Evolutionary conservation across 2,888 invertebrate species (phyloP).

Genomic region (Aspidiotus destructor): DNA sequence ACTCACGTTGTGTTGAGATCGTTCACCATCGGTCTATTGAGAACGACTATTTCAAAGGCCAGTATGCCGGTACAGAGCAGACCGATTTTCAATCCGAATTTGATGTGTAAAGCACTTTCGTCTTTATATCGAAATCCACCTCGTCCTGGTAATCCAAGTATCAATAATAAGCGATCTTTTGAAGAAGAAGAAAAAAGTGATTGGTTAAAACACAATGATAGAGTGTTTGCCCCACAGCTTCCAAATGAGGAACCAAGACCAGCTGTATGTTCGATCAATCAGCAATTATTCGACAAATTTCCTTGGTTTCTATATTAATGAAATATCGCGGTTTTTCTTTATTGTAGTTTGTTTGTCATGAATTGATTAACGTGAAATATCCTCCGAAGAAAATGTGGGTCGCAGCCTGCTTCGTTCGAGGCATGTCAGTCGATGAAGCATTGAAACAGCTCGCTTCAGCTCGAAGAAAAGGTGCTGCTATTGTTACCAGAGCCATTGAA

Average conservation of each 20-base stretch:
- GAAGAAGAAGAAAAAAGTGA: neutral
- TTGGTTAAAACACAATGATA: constrained; percentile 52
- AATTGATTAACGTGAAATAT: constrained; percentile 74
- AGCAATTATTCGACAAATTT: neutral
- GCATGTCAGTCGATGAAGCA: constrained; percentile 90
- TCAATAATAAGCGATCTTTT: too few relatives aligned
- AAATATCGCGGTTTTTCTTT: constrained; percentile 17
- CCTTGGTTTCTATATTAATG: constrained; percentile 5
- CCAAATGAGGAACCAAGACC: constrained; percentile 65
- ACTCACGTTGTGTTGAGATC: too few relatives aligned
- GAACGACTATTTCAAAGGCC: too few relatives aligned
- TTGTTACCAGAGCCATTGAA: constrained; percentile 64
- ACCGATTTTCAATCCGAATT: too few relatives aligned
- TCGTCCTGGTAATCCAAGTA: too few relatives aligned
- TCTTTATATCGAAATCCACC: too few relatives aligned
- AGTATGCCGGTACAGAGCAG: too few relatives aligned
- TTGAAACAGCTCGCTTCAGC: constrained; percentile 79
- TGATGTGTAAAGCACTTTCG: too few relatives aligned
- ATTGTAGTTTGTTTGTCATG: constrained; percentile 78
- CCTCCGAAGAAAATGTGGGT: constrained; percentile 91
- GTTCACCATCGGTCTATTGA: too few relatives aligned
- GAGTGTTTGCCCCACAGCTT: constrained; percentile 67
- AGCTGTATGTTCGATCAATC: constrained; percentile 56
- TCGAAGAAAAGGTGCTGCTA: constrained; percentile 63
- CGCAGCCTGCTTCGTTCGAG: constrained; percentile 73